Evolutionary conservation across 2,888 invertebrate species (phyloP).

Genomic region (Melipona beecheii): DNA sequence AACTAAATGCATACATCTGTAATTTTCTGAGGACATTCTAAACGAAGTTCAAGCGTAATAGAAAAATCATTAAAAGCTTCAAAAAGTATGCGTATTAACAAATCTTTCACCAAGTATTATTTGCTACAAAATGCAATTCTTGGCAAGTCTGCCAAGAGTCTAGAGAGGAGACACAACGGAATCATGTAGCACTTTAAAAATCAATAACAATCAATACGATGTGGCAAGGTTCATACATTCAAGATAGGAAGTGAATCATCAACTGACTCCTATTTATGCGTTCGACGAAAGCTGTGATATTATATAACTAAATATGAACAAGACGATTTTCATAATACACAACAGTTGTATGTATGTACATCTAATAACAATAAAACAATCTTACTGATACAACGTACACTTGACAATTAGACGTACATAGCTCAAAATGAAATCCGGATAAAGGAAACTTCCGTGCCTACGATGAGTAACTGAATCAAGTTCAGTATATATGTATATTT

Average conservation of each 20-base stretch:
- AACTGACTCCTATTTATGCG: constrained; percentile 28
- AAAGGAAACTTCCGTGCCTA: not conserved
- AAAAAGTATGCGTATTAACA: not conserved
- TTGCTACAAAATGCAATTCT: not conserved
- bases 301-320: constrained; percentile 25
- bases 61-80: not conserved
- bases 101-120: not conserved
- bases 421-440: not conserved
- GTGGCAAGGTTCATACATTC: constrained; percentile 20
- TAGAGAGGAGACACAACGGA: not conserved
- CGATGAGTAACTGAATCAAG: not conserved
- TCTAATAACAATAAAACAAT: not conserved
- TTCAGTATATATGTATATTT: not conserved
- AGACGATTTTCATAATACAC: constrained; percentile 19
- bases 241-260: constrained; percentile 36
- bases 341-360: not conserved
- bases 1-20: too few relatives aligned
- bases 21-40: not conserved
- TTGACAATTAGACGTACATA: not conserved
- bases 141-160: not conserved
- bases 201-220: constrained; percentile 50
- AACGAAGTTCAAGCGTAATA: not conserved
- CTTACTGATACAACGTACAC: not conserved
- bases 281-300: constrained; percentile 22
- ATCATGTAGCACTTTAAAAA: constrained; percentile 43